Percentiles rank a stretch among this genome's conserved stretches.
These are phyloP conservation scores for Bembecia ichneumoniformis DNA, from an alignment of 2,888 invertebrate species.

Conservation along the genomic window DNA sequence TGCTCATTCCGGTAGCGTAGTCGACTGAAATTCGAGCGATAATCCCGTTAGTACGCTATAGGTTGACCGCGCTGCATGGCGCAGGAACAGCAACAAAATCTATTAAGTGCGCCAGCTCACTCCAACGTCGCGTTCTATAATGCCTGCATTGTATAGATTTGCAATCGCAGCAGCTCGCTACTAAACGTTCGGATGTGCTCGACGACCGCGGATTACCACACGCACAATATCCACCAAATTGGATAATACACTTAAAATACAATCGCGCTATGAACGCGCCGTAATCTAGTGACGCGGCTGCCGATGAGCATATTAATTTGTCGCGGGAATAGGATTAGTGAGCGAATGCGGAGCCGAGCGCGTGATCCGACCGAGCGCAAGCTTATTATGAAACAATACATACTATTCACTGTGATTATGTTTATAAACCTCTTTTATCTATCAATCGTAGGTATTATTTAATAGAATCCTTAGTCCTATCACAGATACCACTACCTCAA, in stretches of 20 bases:
- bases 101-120: constrained; percentile 65
- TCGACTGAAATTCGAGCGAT: constrained; percentile 54
- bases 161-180: constrained; percentile 37
- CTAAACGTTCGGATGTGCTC: constrained; percentile 49
- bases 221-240: constrained; percentile 75
- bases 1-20: constrained; percentile 36
- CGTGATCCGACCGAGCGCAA: constrained; percentile 35
- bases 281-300: constrained; percentile 68
- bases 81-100: constrained; percentile 63
- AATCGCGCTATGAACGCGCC: constrained; percentile 68
- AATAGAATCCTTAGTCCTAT: too few species aligned
- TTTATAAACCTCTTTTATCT: constrained; percentile 5
- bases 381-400: constrained; percentile 32
- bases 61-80: constrained; percentile 48
- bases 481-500: too few species aligned
- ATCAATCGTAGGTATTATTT: constrained; percentile 12
- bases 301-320: constrained; percentile 72
- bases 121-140: constrained; percentile 53
- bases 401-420: too few species aligned
- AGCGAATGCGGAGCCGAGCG: constrained; percentile 23
- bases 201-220: constrained; percentile 62
- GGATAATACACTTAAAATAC: constrained; percentile 79
- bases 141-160: constrained; percentile 38
- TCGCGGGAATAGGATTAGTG: constrained; percentile 65
- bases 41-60: constrained; percentile 63